These are phyloP conservation scores for Cryptoleucopteryx plumbea DNA, from an alignment of 2,113 vertebrate genomes.

Conservation along the genomic window DNA sequence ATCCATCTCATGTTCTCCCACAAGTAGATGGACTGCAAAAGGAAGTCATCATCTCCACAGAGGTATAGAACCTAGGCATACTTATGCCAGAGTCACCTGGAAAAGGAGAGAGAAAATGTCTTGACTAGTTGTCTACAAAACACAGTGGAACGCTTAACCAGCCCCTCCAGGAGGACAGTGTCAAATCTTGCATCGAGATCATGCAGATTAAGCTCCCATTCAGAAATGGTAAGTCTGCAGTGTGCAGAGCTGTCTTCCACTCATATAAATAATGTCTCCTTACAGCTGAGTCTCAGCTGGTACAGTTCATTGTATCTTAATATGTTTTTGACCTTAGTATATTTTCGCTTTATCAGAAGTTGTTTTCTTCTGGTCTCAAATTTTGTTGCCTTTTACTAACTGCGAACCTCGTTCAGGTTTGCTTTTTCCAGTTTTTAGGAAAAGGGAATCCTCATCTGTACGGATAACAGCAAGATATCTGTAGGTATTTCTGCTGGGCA, in stretches of 20 bases:
- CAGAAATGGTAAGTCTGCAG: neutral
- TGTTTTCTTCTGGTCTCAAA: neutral
- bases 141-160: fast-evolving
- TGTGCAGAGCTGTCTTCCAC: neutral
- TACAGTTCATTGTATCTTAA: fast-evolving
- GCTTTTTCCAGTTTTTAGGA: neutral
- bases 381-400: neutral
- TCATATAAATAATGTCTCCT: neutral
- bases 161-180: neutral
- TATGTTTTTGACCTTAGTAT: neutral
- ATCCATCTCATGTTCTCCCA: neutral
- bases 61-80: neutral
- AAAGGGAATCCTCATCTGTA: neutral
- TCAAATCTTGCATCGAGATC: fast-evolving
- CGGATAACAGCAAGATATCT: neutral
- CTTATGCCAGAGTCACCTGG: neutral
- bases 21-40: neutral
- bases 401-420: neutral
- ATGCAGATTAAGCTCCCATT: fast-evolving
- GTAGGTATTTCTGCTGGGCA: neutral
- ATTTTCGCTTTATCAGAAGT: neutral
- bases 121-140: neutral
- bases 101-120: neutral
- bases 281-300: neutral
- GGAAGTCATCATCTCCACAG: neutral